Percentiles rank a stretch among this genome's conserved stretches.
phyloP scores from a whole-genome alignment of 2,797 vertebrate genomes.

The Lepilemur ruficaudatus region DNA sequence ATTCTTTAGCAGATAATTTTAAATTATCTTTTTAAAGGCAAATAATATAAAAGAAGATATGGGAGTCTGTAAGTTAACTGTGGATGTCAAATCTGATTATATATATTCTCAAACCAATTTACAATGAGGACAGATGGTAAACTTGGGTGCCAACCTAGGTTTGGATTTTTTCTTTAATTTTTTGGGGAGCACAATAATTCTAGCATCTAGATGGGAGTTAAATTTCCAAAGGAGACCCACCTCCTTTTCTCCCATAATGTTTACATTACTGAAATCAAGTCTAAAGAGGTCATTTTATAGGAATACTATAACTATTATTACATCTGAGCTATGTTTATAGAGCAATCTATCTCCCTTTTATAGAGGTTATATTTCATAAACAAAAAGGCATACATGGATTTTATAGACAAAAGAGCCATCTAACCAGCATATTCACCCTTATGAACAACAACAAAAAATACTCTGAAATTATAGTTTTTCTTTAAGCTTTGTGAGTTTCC shows the following conservation, averaged over 20 bases:
- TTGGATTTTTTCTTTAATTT: conserved; percentile 1
- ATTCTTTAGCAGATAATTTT: not conserved
- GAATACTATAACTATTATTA: not conserved
- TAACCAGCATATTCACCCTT: not conserved
- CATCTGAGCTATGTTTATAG: not conserved
- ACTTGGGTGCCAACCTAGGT: not conserved
- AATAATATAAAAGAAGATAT: not conserved
- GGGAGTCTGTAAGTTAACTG: not conserved
- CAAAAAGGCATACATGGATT: not conserved
- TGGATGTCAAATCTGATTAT: not conserved
- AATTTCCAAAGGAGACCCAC: not conserved
- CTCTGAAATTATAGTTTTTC: conserved; percentile 21
- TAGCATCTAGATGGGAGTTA: not conserved
- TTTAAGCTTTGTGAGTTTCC: conserved; percentile 12
- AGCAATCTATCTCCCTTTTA: not conserved
- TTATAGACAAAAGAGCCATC: not conserved
- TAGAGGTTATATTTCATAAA: not conserved
- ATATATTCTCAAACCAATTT: not conserved
- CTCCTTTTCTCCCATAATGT: not conserved
- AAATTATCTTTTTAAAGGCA: not conserved
- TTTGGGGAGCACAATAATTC: not conserved
- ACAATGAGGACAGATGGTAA: not conserved
- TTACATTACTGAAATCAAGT: not conserved
- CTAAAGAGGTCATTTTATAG: not conserved
- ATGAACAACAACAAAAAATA: not conserved